phyloP scores from a whole-genome alignment of 2,888 invertebrate genomes.

The Aromia moschata region DNA sequence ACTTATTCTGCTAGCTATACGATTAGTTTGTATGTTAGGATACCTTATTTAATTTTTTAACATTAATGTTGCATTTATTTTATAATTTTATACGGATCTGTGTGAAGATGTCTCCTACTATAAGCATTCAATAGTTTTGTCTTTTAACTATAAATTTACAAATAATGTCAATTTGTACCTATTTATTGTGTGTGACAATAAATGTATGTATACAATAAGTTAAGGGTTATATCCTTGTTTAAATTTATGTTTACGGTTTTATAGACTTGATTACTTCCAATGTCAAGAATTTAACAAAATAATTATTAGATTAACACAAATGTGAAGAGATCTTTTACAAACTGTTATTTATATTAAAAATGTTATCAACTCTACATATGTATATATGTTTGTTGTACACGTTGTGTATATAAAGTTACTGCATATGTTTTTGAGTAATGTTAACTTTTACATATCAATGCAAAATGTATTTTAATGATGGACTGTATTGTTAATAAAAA shows the following conservation, averaged over 20 bases:
- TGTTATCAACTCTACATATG: too few relatives aligned
- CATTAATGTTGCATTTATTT: constrained; percentile 24
- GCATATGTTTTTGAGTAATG: constrained; percentile 3
- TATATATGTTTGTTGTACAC: too few relatives aligned
- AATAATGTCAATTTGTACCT: not conserved
- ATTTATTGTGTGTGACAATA: constrained; percentile 18
- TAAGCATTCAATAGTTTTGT: not conserved
- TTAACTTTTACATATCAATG: constrained; percentile 39
- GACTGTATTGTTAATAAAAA: constrained; percentile 39
- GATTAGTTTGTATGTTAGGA: constrained; percentile 17
- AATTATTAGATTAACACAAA: constrained; percentile 4
- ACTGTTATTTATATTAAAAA: not conserved
- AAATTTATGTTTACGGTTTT: constrained; percentile 9
- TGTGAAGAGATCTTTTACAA: not conserved
- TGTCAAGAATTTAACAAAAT: too few relatives aligned
- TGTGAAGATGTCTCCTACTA: constrained; percentile 1
- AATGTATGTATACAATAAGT: constrained; percentile 13
- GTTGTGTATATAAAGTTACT: not conserved
- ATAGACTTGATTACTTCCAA: too few relatives aligned
- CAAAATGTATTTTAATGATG: constrained; percentile 37
- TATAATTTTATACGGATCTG: constrained; percentile 22
- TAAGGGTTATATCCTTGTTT: not conserved
- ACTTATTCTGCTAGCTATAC: constrained; percentile 46
- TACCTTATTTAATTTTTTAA: constrained; percentile 27
- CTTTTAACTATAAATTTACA: not conserved